A percentile compares a stretch with the other conserved stretches of the same genome.
Evolutionary conservation across 2,888 invertebrate species (phyloP).

Genomic region (Morinoia aosen): DNA sequence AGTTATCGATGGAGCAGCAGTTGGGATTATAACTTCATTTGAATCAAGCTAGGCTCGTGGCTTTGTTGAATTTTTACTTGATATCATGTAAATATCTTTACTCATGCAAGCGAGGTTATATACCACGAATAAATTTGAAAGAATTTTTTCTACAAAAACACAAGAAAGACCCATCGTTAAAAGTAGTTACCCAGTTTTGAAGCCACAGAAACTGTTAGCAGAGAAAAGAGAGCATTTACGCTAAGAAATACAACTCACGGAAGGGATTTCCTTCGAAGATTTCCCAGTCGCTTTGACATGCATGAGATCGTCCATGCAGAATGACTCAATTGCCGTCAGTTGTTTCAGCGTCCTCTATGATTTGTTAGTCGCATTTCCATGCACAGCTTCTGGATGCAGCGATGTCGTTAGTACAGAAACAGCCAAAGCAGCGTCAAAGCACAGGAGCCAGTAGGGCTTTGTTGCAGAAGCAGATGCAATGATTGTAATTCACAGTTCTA

Average conservation of each 20-base stretch:
- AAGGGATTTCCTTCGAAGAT: background rate
- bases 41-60: background rate
- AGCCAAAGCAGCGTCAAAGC: constrained; percentile 9
- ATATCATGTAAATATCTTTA: background rate
- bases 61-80: background rate
- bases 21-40: background rate
- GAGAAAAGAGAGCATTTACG: background rate
- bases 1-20: background rate
- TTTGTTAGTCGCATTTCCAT: background rate
- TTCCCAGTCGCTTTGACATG: background rate
- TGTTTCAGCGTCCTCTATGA: background rate
- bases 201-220: background rate
- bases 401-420: background rate
- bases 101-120: background rate
- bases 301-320: constrained; percentile 6
- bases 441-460: background rate
- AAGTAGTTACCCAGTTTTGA: background rate
- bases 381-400: background rate
- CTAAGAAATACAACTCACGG: background rate
- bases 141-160: background rate
- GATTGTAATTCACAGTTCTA: background rate
- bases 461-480: background rate
- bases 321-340: background rate
- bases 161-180: background rate
- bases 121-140: background rate